phyloP scores from a whole-genome alignment of 1,140 invertebrate genomes.

The Caerostris darwini region DNA sequence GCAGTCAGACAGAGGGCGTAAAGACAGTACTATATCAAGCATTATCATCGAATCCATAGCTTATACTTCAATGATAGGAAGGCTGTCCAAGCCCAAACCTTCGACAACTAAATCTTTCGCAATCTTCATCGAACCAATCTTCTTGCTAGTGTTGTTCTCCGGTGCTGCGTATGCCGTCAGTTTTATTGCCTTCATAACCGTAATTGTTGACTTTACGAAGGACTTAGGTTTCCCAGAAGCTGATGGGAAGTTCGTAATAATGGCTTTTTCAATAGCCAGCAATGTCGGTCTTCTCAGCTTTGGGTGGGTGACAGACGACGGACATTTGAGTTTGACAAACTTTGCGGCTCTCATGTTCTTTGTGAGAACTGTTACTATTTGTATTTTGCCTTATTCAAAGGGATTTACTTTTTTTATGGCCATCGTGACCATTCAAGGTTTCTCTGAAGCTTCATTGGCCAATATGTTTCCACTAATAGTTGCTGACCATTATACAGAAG shows the following conservation, averaged over 20 bases:
- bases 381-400: conserved; percentile 3
- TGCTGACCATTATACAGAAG: conserved; percentile 74
- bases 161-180: neutral
- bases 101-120: neutral
- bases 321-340: conserved; percentile 36
- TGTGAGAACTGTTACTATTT: conserved; percentile 51
- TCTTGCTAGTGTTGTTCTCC: neutral
- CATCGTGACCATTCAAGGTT: conserved; percentile 29
- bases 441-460: conserved; percentile 51
- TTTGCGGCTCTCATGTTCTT: conserved; percentile 61
- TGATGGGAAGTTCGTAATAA: conserved; percentile 40
- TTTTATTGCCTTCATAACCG: conserved; percentile 28
- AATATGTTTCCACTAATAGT: conserved; percentile 77
- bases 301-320: conserved; percentile 57
- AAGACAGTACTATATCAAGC: too few relatives aligned
- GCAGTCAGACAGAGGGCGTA: too few relatives aligned
- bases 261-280: conserved; percentile 33
- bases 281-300: conserved; percentile 28
- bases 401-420: conserved; percentile 56
- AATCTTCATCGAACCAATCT: conserved; percentile 44
- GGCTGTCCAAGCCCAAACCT: neutral
- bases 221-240: neutral
- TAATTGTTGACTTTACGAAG: conserved; percentile 49
- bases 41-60: too few relatives aligned
- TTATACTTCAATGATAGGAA: neutral